Percentiles rank a stretch among this genome's conserved stretches.
Conservation (phyloP, 2,113 vertebrate species). For the Charina bottae region DNA sequence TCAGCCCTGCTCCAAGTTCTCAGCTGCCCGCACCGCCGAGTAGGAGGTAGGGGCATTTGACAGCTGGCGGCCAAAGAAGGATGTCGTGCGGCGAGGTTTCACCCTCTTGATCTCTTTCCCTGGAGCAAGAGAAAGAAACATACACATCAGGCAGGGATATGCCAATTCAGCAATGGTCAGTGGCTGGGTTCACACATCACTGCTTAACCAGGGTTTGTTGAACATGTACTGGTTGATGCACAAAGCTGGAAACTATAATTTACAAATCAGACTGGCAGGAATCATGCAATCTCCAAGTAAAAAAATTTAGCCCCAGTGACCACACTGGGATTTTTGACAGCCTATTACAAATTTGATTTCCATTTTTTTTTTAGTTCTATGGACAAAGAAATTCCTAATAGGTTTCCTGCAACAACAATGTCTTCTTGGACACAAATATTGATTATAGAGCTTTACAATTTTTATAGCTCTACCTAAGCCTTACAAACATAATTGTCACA, state of each 20-base stretch:
- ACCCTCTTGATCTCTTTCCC: conserved; percentile 88
- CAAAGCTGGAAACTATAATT: not conserved
- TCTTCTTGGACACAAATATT: not conserved
- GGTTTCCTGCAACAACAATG: not conserved
- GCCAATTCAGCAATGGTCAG: not conserved
- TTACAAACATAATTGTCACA: too few relatives aligned
- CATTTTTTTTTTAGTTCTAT: not conserved
- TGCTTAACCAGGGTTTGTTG: not conserved
- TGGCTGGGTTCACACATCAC: not conserved
- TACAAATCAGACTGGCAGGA: not conserved
- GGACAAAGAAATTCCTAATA: not conserved
- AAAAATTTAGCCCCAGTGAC: not conserved
- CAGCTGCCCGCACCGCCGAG: conserved; percentile 77
- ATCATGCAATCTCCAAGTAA: not conserved
- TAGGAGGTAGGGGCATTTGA: conserved; percentile 74
- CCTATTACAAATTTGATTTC: not conserved
- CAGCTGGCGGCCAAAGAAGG: conserved; percentile 87
- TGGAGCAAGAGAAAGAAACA: conserved; percentile 47
- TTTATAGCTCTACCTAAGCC: not conserved
- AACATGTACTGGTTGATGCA: not conserved
- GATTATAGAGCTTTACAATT: not conserved
- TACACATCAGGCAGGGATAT: not conserved
- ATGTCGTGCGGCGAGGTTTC: conserved; percentile 86
- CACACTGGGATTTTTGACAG: not conserved
- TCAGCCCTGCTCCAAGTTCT: conserved; percentile 84